Evolutionary conservation across 2,113 vertebrate species (phyloP).

Genomic region (Erpornis zantholeuca): DNA sequence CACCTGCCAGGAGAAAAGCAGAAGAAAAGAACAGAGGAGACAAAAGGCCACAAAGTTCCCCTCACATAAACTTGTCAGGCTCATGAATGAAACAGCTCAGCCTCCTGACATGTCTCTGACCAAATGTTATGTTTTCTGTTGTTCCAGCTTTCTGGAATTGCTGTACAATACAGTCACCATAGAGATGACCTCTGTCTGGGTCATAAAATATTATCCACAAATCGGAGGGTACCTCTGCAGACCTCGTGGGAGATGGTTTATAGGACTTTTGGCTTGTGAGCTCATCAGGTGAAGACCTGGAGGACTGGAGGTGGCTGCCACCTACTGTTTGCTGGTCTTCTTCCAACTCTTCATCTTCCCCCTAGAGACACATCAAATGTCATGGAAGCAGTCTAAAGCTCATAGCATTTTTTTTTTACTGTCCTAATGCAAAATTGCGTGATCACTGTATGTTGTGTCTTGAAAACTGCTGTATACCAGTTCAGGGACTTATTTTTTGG

Average conservation of each 20-base stretch:
- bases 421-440: background rate
- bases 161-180: background rate
- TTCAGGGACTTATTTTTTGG: background rate
- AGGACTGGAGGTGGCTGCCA: background rate
- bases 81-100: background rate
- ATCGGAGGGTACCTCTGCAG: background rate
- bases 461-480: background rate
- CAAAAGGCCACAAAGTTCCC: background rate
- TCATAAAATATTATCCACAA: background rate
- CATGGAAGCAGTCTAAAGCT: background rate
- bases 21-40: background rate
- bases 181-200: background rate
- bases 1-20: background rate
- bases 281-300: background rate
- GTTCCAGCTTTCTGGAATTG: background rate
- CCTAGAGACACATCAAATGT: background rate
- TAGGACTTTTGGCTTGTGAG: background rate
- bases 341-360: background rate
- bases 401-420: background rate
- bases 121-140: background rate
- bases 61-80: background rate
- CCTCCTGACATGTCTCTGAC: background rate
- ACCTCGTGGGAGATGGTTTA: fast-evolving
- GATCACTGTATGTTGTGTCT: fast-evolving
- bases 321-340: background rate